Evolutionary conservation across 2,113 vertebrate species (phyloP), one percentile per base, ranked within the genome.

Genomic region (Galemys pyrenaicus): DNA sequence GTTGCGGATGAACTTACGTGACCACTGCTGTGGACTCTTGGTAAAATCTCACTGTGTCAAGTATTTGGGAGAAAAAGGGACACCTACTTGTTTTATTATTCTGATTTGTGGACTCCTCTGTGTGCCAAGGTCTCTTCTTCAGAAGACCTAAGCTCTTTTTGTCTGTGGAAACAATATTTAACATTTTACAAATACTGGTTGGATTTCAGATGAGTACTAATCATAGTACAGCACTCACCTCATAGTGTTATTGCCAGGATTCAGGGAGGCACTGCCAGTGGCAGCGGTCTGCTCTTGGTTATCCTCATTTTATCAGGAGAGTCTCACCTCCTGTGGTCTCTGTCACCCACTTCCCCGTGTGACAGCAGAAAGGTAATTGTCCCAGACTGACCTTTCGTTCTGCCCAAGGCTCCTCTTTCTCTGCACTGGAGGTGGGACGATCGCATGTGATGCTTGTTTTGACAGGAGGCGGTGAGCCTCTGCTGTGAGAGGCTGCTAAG

Each of bases 81-180:
- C 9, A 35, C 13, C 41, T 41, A 9, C 86, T 41, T 22, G 62
- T n/a, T 89, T 78, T 24, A 91, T 78, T 24, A 91, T 80, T 79
- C 19, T 58, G 26, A 73, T 41, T 60, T 73, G 35, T 35, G 44
- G 13, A 37, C 70, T 74, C 26, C 17, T 74, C 32, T 39, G 87
- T 6, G 39, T 68, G 37, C 13, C 5, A 2, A 39, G 15, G 12
- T 39, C 37, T 74, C 75, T 17, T 80, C 81, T 56, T 5, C 37
- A 30, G 70, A 37, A 41, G 30, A 58, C 56, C 11, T 44, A 44
- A 35, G n/a, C 51, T 9, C 26, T 74, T n/a, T 39, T 74, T 56
- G 22, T 73, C 32, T 13, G 32, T 1, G 35, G 51, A 94, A 51
- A 85, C 20, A 28, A 46, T 75, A 46, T 68, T 79, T 87, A 74